Base-by-base conservation (phyloP, 2,113 vertebrate genomes). In the Sylvia atricapilla region DNA sequence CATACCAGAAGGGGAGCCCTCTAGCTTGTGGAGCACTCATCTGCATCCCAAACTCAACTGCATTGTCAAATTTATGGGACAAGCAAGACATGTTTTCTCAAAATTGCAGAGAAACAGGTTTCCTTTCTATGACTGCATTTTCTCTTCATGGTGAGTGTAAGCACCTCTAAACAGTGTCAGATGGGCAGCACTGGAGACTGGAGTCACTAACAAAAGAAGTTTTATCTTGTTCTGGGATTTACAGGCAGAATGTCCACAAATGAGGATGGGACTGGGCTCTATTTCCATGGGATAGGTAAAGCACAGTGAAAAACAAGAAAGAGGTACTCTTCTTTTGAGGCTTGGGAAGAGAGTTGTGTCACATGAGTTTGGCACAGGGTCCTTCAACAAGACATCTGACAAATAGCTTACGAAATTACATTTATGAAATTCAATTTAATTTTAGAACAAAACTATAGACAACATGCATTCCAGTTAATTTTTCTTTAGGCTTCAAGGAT, bases 381-480 rank as follows among this genome's bases (percentile, higher is more conserved):
- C 76, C 55, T 66, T 95, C 66, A 77, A 63, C 1, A 13, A 96
- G 85, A 78, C 24, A 93, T 63, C 49, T 84, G 66, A 95, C 88
- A 79, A 95, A 88, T 55, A 89, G 68, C 69, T 97, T 93, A 86
- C 80, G 81, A 96, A 95, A 94, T 79, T 83, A 93, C 68, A 93
- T 95, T 84, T 96, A 87, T 78, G 82, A 96, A 95, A 95, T 82
- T 83, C 88, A 73, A 87, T 93, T 89, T 96, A 94, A 95, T 90
- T 88, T 94, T 91, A 84, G 70, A 96, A 96, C 84, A 96, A 81
- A 83, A 82, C 53, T 74, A 59, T 66, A 96, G 90, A 90, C 41
- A 83, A 60, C 58, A 87, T 10, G 7, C 73, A 60, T 86, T 91
- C 55, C 94, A 95, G 69, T 39, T 96, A 81, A 84, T 91, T 87